phyloP scores from a whole-genome alignment of 2,888 invertebrate species.

The Caradrina clavipalpis region DNA sequence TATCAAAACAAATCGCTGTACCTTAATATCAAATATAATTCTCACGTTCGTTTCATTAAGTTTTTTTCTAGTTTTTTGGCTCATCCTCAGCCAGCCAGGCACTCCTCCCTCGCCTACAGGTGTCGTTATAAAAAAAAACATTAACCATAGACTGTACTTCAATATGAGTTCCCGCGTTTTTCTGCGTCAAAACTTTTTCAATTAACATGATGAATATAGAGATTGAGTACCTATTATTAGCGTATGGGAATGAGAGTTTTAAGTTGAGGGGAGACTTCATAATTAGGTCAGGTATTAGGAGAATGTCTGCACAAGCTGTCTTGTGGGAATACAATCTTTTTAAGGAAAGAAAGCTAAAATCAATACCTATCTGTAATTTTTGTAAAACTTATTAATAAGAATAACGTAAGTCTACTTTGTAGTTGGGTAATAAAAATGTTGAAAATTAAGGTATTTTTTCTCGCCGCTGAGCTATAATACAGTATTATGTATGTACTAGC shows the following conservation, averaged over 20 bases:
- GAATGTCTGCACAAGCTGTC: background rate
- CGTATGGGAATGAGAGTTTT: slow-evolving; percentile 8
- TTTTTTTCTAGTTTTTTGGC: slow-evolving; percentile 69
- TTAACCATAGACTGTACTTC: slow-evolving; percentile 72
- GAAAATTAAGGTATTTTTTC: too few species aligned
- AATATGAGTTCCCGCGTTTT: slow-evolving; percentile 78
- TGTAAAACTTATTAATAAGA: too few species aligned
- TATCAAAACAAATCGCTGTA: slow-evolving; percentile 36
- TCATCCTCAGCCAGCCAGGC: slow-evolving; percentile 64
- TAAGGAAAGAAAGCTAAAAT: too few species aligned
- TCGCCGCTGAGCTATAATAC: too few species aligned
- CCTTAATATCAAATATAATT: slow-evolving; percentile 65
- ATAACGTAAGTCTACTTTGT: too few species aligned
- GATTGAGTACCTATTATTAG: slow-evolving; percentile 17
- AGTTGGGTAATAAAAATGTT: too few species aligned
- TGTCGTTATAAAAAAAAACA: slow-evolving; percentile 76
- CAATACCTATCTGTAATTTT: too few species aligned
- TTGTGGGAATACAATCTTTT: too few species aligned
- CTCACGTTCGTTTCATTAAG: slow-evolving; percentile 82
- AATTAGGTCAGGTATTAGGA: background rate
- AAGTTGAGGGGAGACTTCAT: background rate
- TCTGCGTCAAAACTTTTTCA: slow-evolving; percentile 60
- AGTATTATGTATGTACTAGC: too few species aligned
- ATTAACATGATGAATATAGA: slow-evolving; percentile 21
- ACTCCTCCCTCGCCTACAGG: slow-evolving; percentile 79